A percentile compares a stretch with the other conserved stretches of the same genome.
These are phyloP conservation scores for Nasonia giraulti DNA, from an alignment of 1,140 invertebrate genomes.

Conservation along the genomic window DNA sequence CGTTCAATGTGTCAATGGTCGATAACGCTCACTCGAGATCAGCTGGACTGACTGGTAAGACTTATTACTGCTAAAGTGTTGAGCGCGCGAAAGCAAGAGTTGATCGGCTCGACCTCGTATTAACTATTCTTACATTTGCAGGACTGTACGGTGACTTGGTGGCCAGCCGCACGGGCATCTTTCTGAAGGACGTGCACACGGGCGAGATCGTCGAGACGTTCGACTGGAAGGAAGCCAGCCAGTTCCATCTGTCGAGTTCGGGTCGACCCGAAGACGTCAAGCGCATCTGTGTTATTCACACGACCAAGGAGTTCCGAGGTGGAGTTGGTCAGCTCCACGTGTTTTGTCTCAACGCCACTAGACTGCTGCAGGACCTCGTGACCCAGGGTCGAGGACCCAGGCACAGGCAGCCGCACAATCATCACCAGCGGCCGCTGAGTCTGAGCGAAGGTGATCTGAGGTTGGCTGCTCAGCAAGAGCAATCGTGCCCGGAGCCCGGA, in stretches of 20 bases:
- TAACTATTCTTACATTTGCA: conserved; percentile 13
- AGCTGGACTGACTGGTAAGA: conserved; percentile 71
- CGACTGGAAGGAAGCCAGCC: conserved; percentile 74
- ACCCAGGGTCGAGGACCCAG: conserved; percentile 70
- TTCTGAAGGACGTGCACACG: conserved; percentile 72
- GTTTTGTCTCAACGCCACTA: conserved; percentile 72
- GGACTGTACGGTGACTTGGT: conserved; percentile 75
- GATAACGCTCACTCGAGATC: conserved; percentile 75
- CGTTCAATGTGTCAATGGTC: conserved; percentile 74
- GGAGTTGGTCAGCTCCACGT: conserved; percentile 74
- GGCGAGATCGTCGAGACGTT: conserved; percentile 70
- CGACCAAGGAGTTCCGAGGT: conserved; percentile 72
- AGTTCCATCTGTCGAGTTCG: conserved; percentile 73
- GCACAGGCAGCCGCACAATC: conserved; percentile 55
- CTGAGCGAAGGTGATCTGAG: conserved; percentile 75
- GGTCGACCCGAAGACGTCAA: conserved; percentile 74
- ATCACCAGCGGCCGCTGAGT: conserved; percentile 68
- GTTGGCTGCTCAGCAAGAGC: conserved; percentile 50
- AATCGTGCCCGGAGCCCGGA: conserved; percentile 54
- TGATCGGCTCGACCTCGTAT: too few relatives aligned
- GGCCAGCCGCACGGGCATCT: conserved; percentile 69
- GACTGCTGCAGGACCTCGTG: conserved; percentile 70
- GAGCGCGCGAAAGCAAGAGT: too few relatives aligned
- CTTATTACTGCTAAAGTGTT: not conserved
- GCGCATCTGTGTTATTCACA: conserved; percentile 75